Base-by-base conservation (phyloP, 2,797 vertebrate species). In the Sebastes trivittatus region DNA sequence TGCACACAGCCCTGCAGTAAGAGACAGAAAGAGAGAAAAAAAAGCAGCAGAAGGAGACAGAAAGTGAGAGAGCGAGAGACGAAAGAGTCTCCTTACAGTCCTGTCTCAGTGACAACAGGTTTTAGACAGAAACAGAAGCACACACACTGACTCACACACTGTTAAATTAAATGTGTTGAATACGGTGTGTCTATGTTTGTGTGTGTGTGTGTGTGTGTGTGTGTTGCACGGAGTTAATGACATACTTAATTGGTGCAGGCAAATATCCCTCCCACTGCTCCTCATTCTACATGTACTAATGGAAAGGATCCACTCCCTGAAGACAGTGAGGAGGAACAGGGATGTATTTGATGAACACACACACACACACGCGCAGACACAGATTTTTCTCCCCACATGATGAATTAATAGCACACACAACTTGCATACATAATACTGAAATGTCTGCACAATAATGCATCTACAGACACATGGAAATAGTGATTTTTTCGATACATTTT, bases 161-260 rank as follows among this genome's bases (percentile, higher is more conserved):
- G 77, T 81, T 86, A 72, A 89, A 92, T 87, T 78, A 78, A 89
- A 87, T 66, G 74, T 84, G 72, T 83, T 86, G 72, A 85, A 83
- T 81, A 82, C 42, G 60, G 66, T 72, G 56, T 72, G 56, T 65
- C 58, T 72, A 34, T 32, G 32, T 72, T 49, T 49, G 46, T 49
- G 38, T 46, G 46, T 25, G 25, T 25, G 25, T 25, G 25, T 25
- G 25, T 25, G 25, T 25, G 64, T 20, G 64, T 72, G 78, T 78
- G 54, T 78, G 36, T 63, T 62, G 68, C 67, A 79, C 46, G 25
- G 65, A 78, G 80, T 88, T 93, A 93, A 94, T 89, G 84, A 88
- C 81, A 86, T 75, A 80, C 66, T 90, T 94, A 93, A 94, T 93
- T 93, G 87, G 83, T 88, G 82, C 76, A 77, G 84, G 84, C 84